Percentiles rank a stretch among this genome's conserved stretches.
Evolutionary conservation across 2,113 vertebrate genomes (phyloP).

Genomic region (Thunnus thynnus): DNA sequence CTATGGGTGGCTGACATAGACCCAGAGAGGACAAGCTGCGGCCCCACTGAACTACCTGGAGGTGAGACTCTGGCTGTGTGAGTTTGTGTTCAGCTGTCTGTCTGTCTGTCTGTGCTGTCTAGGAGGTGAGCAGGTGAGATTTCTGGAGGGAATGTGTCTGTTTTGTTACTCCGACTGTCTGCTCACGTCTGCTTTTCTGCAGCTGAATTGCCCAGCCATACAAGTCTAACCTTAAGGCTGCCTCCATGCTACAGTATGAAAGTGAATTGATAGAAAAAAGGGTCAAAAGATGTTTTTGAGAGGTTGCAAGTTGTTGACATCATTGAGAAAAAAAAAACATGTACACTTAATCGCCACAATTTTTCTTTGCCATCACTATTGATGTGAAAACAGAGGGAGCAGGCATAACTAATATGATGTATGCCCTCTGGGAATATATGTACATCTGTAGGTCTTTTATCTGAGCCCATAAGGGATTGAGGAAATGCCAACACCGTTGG

Average conservation of each 20-base stretch:
- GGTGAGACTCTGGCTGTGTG: slow-evolving; percentile 85
- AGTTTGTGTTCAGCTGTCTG: slow-evolving; percentile 78
- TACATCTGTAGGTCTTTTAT: slow-evolving; percentile 57
- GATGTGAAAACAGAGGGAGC: slow-evolving; percentile 58
- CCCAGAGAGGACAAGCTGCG: slow-evolving; percentile 86
- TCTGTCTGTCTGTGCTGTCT: slow-evolving; percentile 17
- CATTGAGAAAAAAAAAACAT: neutral
- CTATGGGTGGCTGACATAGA: slow-evolving; percentile 89
- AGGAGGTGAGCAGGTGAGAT: slow-evolving; percentile 45
- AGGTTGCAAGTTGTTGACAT: slow-evolving; percentile 36
- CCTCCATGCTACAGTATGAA: neutral
- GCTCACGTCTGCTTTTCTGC: slow-evolving; percentile 34
- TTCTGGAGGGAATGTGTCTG: slow-evolving; percentile 41
- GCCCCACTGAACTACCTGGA: slow-evolving; percentile 89
- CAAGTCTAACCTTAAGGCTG: slow-evolving; percentile 15
- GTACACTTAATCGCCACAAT: neutral
- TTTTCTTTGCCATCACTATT: slow-evolving; percentile 37
- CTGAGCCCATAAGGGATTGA: slow-evolving; percentile 26
- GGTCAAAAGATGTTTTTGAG: slow-evolving; percentile 18
- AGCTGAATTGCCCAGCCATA: slow-evolving; percentile 16
- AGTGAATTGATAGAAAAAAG: slow-evolving; percentile 14
- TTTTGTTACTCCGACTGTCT: slow-evolving; percentile 39
- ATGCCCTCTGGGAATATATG: slow-evolving; percentile 48
- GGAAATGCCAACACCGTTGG: neutral
- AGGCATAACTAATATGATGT: slow-evolving; percentile 49